Evolutionary conservation across 2,888 invertebrate genomes (phyloP).

Genomic region (Agriopis marginaria): DNA sequence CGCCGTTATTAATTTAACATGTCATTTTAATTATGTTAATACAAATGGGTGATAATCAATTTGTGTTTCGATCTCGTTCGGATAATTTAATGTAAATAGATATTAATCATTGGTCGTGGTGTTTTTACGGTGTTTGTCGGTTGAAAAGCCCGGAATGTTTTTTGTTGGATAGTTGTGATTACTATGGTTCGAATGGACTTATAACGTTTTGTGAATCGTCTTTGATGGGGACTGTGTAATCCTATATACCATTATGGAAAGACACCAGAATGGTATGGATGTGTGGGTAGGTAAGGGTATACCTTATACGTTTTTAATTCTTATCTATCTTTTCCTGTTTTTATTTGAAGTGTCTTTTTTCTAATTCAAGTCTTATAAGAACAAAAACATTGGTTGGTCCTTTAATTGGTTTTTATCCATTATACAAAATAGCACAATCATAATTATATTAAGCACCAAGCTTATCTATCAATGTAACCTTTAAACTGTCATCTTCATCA

Average conservation of each 20-base stretch:
- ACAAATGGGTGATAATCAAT: conserved; percentile 82
- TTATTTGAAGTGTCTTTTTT: neutral
- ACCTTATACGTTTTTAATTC: conserved; percentile 51
- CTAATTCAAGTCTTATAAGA: conserved; percentile 7
- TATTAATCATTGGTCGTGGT: conserved; percentile 77
- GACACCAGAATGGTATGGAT: conserved; percentile 87
- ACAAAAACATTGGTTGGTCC: neutral
- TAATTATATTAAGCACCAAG: neutral
- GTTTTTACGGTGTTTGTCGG: conserved; percentile 71
- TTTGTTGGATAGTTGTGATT: conserved; percentile 59
- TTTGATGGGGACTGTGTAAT: conserved; percentile 64
- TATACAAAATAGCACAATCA: neutral
- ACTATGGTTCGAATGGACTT: conserved; percentile 50
- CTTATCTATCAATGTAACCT: neutral
- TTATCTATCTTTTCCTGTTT: conserved; percentile 14
- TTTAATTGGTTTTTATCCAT: neutral
- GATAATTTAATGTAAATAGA: conserved; percentile 83
- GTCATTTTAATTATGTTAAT: conserved; percentile 84
- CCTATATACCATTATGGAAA: conserved; percentile 84
- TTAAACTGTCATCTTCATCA: too few species aligned
- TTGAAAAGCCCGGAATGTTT: conserved; percentile 64
- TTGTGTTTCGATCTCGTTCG: conserved; percentile 77
- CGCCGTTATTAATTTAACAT: conserved; percentile 81
- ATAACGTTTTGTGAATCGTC: conserved; percentile 57
- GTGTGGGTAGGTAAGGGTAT: conserved; percentile 87